These are phyloP conservation scores for Acanthococcus lagerstroemiae DNA, from an alignment of 2,888 invertebrate genomes.

Conservation along the genomic window DNA sequence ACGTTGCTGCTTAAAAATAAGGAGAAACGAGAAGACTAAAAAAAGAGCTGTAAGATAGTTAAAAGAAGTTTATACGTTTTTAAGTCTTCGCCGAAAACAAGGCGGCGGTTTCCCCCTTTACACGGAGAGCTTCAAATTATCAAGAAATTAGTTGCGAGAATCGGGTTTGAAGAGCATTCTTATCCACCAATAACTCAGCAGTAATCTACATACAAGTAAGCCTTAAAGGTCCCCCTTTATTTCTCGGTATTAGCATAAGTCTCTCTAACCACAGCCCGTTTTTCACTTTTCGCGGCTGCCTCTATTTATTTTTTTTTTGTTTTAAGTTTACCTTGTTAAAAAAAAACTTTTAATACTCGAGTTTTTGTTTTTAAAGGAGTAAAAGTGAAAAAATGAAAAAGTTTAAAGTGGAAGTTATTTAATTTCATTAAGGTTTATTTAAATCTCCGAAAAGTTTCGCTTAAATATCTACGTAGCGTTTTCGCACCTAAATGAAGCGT, in stretches of 20 bases:
- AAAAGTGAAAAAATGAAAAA: no score
- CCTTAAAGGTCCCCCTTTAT: conserved; percentile 30
- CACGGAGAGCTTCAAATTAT: conserved; percentile 28
- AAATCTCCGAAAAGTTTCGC: no score
- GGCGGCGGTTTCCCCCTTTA: conserved; percentile 19
- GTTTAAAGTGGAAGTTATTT: no score
- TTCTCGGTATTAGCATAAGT: conserved; percentile 30
- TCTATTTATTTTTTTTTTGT: background rate
- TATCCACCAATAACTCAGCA: conserved; percentile 29
- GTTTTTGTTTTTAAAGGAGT: no score
- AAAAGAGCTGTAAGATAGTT: conserved; percentile 18
- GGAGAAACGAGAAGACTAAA: background rate
- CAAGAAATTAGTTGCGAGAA: conserved; percentile 27
- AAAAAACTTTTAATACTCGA: no score
- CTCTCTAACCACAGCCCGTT: conserved; percentile 28
- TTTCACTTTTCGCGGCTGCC: conserved; percentile 26
- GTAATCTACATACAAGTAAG: conserved; percentile 30
- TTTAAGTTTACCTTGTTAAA: no score
- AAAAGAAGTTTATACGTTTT: conserved; percentile 27
- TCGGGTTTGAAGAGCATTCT: conserved; percentile 22
- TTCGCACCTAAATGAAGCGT: no score
- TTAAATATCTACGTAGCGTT: no score
- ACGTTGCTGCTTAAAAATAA: background rate
- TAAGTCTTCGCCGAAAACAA: conserved; percentile 13
- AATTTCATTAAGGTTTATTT: no score